Evolutionary conservation across 1,140 invertebrate species (phyloP).

Genomic region (Lucilia cuprina): DNA sequence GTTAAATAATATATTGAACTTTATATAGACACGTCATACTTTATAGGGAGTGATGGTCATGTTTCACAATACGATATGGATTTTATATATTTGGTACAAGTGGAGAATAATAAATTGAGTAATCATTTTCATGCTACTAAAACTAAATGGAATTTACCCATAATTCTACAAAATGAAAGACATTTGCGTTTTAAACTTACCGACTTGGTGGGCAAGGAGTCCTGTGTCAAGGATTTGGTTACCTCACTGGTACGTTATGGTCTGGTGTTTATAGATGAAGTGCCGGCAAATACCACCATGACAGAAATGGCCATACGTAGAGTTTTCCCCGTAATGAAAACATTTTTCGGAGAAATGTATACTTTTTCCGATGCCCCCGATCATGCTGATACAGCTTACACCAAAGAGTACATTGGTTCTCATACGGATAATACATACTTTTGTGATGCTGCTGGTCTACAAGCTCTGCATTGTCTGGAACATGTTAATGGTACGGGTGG

Average conservation of each 20-base stretch:
- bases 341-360: conserved; percentile 73
- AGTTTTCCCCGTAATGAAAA: conserved; percentile 67
- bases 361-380: conserved; percentile 66
- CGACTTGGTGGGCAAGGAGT: conserved; percentile 14
- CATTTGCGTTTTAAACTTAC: conserved; percentile 46
- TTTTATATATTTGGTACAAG: conserved; percentile 48
- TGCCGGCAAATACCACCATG: conserved; percentile 51
- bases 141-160: conserved; percentile 51
- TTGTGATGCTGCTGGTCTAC: conserved; percentile 73
- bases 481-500: conserved; percentile 70
- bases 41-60: conserved; percentile 57
- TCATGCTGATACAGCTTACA: conserved; percentile 74
- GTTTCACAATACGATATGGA: conserved; percentile 48
- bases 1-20: neutral
- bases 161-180: conserved; percentile 47
- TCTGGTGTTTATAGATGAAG: conserved; percentile 56
- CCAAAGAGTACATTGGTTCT: conserved; percentile 64
- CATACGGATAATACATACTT: conserved; percentile 79
- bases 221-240: conserved; percentile 44
- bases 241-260: conserved; percentile 52
- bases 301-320: conserved; percentile 56
- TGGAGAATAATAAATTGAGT: conserved; percentile 45
- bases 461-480: conserved; percentile 74
- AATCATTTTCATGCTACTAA: conserved; percentile 39
- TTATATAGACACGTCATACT: neutral